These are phyloP conservation scores for Podarcis raffonei DNA, from an alignment of 2,113 vertebrate species.

Conservation along the genomic window DNA sequence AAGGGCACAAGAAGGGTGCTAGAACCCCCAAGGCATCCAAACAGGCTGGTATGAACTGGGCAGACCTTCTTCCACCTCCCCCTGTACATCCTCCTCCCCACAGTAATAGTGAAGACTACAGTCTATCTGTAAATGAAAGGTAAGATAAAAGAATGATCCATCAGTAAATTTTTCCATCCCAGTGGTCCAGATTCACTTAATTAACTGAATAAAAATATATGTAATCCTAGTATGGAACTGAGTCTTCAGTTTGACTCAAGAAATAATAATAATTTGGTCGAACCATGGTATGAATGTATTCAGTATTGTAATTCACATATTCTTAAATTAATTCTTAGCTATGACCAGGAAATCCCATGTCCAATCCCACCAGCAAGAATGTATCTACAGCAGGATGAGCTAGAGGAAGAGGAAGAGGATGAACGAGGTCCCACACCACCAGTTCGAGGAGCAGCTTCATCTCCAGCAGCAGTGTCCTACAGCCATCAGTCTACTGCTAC, in stretches of 20 bases:
- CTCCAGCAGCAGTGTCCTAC: constrained; percentile 95
- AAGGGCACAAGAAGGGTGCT: constrained; percentile 94
- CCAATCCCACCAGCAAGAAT: constrained; percentile 92
- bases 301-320: constrained; percentile 35
- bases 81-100: constrained; percentile 92
- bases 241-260: not conserved
- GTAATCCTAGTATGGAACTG: not conserved
- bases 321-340: constrained; percentile 79
- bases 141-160: constrained; percentile 59
- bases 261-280: not conserved
- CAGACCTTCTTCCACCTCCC: constrained; percentile 94
- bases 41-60: constrained; percentile 96
- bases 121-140: constrained; percentile 88
- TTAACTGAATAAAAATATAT: constrained; percentile 6
- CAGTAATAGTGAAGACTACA: constrained; percentile 88
- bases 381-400: constrained; percentile 95
- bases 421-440: constrained; percentile 96
- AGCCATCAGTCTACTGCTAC: constrained; percentile 98
- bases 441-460: constrained; percentile 92
- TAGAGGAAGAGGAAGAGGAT: constrained; percentile 89
- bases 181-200: constrained; percentile 3
- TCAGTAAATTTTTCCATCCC: not conserved
- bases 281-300: not conserved
- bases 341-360: constrained; percentile 91
- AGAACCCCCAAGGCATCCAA: constrained; percentile 91